Conservation (phyloP, 2,797 vertebrate genomes). For the Coluber constrictor region DNA sequence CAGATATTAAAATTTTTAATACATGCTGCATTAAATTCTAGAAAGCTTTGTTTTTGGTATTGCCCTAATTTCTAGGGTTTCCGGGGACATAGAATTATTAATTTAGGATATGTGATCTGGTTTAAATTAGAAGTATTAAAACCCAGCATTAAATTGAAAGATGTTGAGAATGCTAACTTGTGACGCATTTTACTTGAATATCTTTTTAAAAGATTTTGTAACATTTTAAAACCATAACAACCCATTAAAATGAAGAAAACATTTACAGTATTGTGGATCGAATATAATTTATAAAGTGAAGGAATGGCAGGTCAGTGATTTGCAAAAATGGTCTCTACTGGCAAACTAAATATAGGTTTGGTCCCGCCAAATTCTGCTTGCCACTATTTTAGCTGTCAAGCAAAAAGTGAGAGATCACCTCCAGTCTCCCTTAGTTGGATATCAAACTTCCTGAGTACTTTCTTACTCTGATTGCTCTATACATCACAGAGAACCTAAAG, state of each 20-base stretch:
- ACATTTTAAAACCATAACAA: not conserved
- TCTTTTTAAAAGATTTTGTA: not conserved
- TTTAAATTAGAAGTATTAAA: not conserved
- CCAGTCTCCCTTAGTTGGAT: not conserved
- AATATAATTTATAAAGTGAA: not conserved
- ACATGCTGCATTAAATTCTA: not conserved
- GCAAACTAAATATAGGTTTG: not conserved
- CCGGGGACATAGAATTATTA: not conserved
- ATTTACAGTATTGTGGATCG: not conserved
- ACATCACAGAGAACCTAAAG: not conserved
- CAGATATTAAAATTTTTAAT: not conserved
- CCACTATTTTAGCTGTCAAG: not conserved
- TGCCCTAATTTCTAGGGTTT: not conserved
- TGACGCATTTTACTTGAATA: not conserved
- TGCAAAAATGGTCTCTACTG: not conserved
- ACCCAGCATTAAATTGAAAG: not conserved
- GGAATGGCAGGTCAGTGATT: not conserved
- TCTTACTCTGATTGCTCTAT: not conserved
- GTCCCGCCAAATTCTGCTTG: not conserved
- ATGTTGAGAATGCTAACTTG: not conserved
- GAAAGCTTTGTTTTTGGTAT: not conserved
- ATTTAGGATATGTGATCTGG: not conserved
- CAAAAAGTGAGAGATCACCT: not conserved
- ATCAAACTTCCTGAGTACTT: not conserved
- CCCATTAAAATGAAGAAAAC: not conserved